Percentiles rank a stretch among this genome's conserved stretches.
Conservation (phyloP, 2,888 invertebrate genomes). For the Dynastes grantii region DNA sequence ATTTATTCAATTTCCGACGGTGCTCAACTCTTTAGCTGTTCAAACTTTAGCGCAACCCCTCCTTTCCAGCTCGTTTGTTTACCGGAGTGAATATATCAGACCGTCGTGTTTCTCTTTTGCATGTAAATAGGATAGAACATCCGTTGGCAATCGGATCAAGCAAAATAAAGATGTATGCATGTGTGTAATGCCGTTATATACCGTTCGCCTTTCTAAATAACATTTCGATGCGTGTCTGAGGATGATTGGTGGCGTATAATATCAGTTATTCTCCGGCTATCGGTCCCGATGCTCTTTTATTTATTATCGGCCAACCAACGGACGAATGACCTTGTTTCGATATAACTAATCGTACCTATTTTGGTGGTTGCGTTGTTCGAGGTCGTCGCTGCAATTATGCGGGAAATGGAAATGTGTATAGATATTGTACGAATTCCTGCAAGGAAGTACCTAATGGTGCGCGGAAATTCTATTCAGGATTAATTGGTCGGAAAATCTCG, state of each 20-base stretch:
- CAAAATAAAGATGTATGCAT: constrained; percentile 10
- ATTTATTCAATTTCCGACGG: constrained; percentile 2
- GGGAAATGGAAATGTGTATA: constrained; percentile 13
- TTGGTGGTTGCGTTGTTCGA: background rate
- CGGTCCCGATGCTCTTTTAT: constrained; percentile 7
- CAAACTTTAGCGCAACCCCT: background rate
- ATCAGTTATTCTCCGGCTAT: constrained; percentile 4
- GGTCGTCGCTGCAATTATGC: constrained; percentile 6
- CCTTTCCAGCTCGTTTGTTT: constrained; percentile 7
- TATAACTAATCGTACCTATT: background rate
- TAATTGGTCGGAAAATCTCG: background rate
- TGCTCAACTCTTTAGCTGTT: constrained; percentile 8
- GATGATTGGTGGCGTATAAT: constrained; percentile 23
- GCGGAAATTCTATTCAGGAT: background rate
- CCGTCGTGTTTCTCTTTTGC: background rate
- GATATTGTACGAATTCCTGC: background rate
- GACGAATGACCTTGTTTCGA: background rate
- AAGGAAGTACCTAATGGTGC: background rate
- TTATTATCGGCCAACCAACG: constrained; percentile 7
- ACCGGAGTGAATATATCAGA: background rate
- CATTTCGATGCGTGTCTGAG: constrained; percentile 20
- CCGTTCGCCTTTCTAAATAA: constrained; percentile 9
- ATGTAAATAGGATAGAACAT: constrained; percentile 19
- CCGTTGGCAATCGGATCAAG: constrained; percentile 18
- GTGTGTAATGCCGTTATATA: constrained; percentile 6